Conservation (phyloP, 2,888 invertebrate species). For the Bugulina stolonifera region DNA sequence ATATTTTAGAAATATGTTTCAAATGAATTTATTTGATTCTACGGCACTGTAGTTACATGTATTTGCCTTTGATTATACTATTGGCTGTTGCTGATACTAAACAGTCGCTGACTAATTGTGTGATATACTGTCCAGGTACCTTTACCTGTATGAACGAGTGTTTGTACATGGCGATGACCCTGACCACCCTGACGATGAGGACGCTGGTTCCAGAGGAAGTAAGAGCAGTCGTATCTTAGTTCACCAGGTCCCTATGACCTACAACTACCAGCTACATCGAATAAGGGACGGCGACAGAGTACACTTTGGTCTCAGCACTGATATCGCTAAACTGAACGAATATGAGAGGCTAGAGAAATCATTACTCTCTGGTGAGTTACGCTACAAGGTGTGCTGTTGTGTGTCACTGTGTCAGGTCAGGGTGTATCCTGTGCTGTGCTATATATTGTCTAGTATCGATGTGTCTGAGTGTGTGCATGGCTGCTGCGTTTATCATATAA, state of each 20-base stretch:
- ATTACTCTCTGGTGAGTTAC: conserved; percentile 52
- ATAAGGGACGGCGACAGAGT: conserved; percentile 57
- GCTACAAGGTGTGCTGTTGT: too few species aligned
- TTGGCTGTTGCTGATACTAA: too few species aligned
- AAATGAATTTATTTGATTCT: too few species aligned
- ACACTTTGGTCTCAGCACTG: conserved; percentile 64
- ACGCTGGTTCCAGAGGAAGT: conserved; percentile 45
- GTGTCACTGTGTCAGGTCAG: too few species aligned
- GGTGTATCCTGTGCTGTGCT: too few species aligned
- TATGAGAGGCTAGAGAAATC: conserved; percentile 84
- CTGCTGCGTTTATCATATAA: too few species aligned
- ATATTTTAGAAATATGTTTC: too few species aligned
- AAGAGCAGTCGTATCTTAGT: conserved; percentile 59
- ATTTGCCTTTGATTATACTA: too few species aligned
- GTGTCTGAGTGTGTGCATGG: too few species aligned
- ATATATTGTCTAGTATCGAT: too few species aligned
- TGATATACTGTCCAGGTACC: conserved; percentile 53
- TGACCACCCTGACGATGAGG: conserved; percentile 59
- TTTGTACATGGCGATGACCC: conserved; percentile 84
- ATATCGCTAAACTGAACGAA: conserved; percentile 59
- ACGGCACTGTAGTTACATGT: too few species aligned
- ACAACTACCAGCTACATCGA: conserved; percentile 73
- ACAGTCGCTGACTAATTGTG: too few species aligned
- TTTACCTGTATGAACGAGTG: conserved; percentile 83
- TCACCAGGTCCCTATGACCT: conserved; percentile 67